Evolutionary conservation across 2,888 invertebrate species (phyloP).

Genomic region (Priocnemis perturbator): DNA sequence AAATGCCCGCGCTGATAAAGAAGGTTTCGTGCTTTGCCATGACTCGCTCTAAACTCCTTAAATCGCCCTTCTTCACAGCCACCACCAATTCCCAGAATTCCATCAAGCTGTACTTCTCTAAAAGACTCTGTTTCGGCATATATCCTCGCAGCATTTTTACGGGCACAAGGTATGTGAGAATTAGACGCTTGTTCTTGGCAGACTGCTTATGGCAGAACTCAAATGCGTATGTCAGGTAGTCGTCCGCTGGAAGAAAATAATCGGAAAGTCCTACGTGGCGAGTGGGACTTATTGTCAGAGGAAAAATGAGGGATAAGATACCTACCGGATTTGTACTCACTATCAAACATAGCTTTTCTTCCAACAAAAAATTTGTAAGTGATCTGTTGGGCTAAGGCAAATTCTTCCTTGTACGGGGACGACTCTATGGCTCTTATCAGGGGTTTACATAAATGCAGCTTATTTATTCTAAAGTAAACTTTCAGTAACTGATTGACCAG

Average conservation of each 20-base stretch:
- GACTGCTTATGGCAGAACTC: constrained; percentile 89
- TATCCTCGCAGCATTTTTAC: constrained; percentile 98
- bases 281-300: too few relatives aligned
- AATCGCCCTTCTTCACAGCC: constrained; percentile 93
- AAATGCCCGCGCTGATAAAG: constrained; percentile 98
- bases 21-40: constrained; percentile 92
- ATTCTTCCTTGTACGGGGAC: constrained; percentile 91
- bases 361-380: constrained; percentile 99
- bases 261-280: too few relatives aligned
- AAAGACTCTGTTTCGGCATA: constrained; percentile 89
- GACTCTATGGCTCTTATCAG: constrained; percentile 97
- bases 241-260: constrained; percentile 83
- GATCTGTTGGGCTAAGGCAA: constrained; percentile 94
- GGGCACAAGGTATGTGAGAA: constrained; percentile 95
- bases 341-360: constrained; percentile 98
- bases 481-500: constrained; percentile 98
- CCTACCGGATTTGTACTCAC: constrained; percentile 89
- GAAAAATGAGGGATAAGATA: constrained; percentile 2
- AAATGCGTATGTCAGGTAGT: constrained; percentile 94
- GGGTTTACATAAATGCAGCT: constrained; percentile 93
- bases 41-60: constrained; percentile 87
- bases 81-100: constrained; percentile 93
- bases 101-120: constrained; percentile 92
- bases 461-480: constrained; percentile 95
- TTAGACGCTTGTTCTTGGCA: constrained; percentile 91